Base-by-base conservation (phyloP, 2,888 invertebrate genomes). In the Cylindroiulus punctatus region DNA sequence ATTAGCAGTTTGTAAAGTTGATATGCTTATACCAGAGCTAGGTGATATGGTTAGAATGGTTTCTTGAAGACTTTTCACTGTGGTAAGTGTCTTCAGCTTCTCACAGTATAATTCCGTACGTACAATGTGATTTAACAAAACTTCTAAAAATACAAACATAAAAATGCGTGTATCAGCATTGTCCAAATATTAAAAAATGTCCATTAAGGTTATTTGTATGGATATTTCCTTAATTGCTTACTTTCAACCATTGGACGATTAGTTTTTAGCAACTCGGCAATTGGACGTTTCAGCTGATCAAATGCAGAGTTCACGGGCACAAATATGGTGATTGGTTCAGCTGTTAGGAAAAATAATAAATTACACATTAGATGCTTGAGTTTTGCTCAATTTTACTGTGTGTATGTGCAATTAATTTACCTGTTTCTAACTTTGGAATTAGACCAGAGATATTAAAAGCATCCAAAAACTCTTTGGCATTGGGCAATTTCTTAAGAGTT, bases 241-340 rank as follows among this genome's bases (percentile, higher is more conserved):
- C 82, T n/a, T 86, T 81, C 86, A n/a, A 52, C 82, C n/a, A 47
- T 2, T 8, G 86, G n/a, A 5, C 47, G 81, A 47, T 86, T 81
- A 26, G 36, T 36, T 26, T 81, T 32, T 32, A 85, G n/a, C 57
- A 86, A 86, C 12, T 86, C 86, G 17, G 44, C 32, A 76, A 84
- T 57, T 32, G 86, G 84, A 14, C 65, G 44, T 76, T 84, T 40
- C 14, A 84, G 84, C 22, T 57, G 84, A 32, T 86, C 84, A 32
- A 86, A 86, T 36, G 86, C 86, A 32, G 86, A 85, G 57, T 86
- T 84, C 10, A 86, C 86, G 7, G 86, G 86, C 40, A 86, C 86
- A 85, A 86, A 85, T 19, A 86, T 40, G 8, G 86, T 86, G 32
- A 86, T 52, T n/a, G 84, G 86, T 36, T 57, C 86, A 65, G 1